These are phyloP conservation scores for Paramormyrops hopkinsi DNA, from an alignment of 2,797 vertebrate species.

Conservation along the genomic window DNA sequence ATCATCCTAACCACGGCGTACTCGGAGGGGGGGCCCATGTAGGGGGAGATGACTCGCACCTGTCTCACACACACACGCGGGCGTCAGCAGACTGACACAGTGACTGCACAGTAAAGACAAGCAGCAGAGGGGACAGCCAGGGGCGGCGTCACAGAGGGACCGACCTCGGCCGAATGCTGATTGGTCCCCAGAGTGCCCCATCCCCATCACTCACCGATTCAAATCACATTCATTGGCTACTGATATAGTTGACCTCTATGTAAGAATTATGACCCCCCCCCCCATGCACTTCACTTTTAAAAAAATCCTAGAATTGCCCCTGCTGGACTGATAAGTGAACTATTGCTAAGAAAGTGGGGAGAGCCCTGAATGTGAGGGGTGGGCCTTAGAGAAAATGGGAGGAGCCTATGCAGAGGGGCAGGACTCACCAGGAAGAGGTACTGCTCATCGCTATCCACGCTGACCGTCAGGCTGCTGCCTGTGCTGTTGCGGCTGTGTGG, in stretches of 20 bases:
- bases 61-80: constrained; percentile 37
- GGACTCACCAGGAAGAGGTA: constrained; percentile 83
- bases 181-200: not conserved
- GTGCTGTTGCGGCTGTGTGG: constrained; percentile 62
- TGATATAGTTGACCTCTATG: not conserved
- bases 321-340: not conserved
- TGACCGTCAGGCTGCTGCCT: constrained; percentile 64
- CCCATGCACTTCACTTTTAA: not conserved
- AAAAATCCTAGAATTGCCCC: not conserved
- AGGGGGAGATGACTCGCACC: constrained; percentile 81
- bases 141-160: not conserved
- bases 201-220: not conserved
- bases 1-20: constrained; percentile 88
- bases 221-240: not conserved
- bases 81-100: not conserved
- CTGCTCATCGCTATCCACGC: constrained; percentile 80
- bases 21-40: constrained; percentile 83
- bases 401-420: not conserved
- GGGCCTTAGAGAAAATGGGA: not conserved
- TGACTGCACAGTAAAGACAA: not conserved
- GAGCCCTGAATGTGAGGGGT: not conserved
- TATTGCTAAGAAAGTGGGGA: not conserved
- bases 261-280: not conserved
- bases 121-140: not conserved
- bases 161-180: not conserved